Conservation (phyloP, 30 jellyfish, hydroid and myxozoan genomes). For the Phacellophora camtschatica region DNA sequence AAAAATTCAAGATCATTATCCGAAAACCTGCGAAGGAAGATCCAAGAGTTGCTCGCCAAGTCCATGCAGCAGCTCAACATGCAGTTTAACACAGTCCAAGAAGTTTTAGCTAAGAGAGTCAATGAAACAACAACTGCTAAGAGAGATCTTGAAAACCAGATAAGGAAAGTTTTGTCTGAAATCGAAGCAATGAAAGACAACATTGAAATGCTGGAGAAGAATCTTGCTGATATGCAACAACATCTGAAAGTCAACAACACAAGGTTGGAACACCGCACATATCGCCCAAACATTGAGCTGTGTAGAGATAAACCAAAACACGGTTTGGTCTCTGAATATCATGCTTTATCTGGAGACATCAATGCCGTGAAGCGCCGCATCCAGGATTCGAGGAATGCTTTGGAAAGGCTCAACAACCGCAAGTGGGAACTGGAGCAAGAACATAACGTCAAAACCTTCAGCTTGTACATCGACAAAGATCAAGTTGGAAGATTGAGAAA, state of each 20-base stretch:
- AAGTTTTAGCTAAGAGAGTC: conserved; percentile 29
- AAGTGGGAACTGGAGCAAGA: conserved; percentile 70
- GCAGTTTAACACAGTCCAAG: conserved; percentile 50
- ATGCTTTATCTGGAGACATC: conserved; percentile 58
- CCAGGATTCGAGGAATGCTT: conserved; percentile 59
- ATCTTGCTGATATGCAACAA: conserved; percentile 47
- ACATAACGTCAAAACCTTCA: conserved; percentile 68
- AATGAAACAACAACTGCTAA: conserved; percentile 60
- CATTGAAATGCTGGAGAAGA: conserved; percentile 70
- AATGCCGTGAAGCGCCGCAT: conserved; percentile 57
- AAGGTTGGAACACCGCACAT: conserved; percentile 61
- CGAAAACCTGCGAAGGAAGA: conserved; percentile 50
- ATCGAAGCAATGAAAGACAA: conserved; percentile 65
- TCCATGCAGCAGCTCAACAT: conserved; percentile 49
- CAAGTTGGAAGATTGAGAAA: conserved; percentile 60
- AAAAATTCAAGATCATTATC: conserved; percentile 56
- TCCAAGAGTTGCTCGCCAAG: conserved; percentile 62
- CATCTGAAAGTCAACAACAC: conserved; percentile 68
- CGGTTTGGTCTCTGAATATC: conserved; percentile 58
- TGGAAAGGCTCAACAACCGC: conserved; percentile 58
- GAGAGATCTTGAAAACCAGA: conserved; percentile 55
- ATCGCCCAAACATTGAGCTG: conserved; percentile 72
- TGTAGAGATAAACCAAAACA: conserved; percentile 73
- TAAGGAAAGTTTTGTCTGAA: conserved; percentile 62
- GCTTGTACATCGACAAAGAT: conserved; percentile 65